Evolutionary conservation across 23 tunicate genomes (phyloP).

Genomic region (Botrylloides violaceus): DNA sequence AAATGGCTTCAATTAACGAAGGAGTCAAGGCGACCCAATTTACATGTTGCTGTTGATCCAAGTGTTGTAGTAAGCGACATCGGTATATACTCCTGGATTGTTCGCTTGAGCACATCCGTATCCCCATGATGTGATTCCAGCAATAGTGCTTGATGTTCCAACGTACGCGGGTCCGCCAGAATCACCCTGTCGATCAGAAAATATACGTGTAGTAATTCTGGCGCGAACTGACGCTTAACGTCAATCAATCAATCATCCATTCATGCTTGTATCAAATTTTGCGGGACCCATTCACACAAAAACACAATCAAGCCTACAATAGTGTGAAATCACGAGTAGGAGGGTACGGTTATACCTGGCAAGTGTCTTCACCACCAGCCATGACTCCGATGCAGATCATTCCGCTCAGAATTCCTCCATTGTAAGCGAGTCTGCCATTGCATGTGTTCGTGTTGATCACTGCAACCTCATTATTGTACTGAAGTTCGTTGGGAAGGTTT

Average conservation of each 20-base stretch:
- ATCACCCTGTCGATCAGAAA: slow-evolving; percentile 41
- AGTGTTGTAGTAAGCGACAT: slow-evolving; percentile 39
- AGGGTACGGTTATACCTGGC: slow-evolving; percentile 48
- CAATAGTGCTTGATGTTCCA: slow-evolving; percentile 4
- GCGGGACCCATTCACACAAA: too few relatives aligned
- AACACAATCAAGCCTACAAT: too few relatives aligned
- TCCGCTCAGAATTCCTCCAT: slow-evolving; percentile 37
- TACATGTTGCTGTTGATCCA: slow-evolving; percentile 35
- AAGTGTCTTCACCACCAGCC: slow-evolving; percentile 47
- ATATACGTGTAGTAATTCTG: too few relatives aligned
- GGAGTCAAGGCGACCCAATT: not conserved
- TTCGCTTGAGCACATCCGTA: slow-evolving; percentile 51
- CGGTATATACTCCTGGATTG: slow-evolving; percentile 59
- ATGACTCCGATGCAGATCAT: slow-evolving; percentile 48
- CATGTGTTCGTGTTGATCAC: slow-evolving; percentile 25
- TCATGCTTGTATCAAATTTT: too few relatives aligned
- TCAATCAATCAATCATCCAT: too few relatives aligned
- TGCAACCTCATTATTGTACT: slow-evolving; percentile 21
- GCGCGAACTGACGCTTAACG: too few relatives aligned
- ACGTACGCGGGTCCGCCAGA: slow-evolving; percentile 48
- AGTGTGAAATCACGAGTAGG: too few relatives aligned
- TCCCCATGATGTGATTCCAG: slow-evolving; percentile 52
- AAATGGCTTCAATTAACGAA: too few relatives aligned
- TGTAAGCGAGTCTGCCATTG: slow-evolving; percentile 25
- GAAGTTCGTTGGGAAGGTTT: slow-evolving; percentile 15